Base-by-base conservation (phyloP, 1,140 invertebrate genomes). In the Subanguina moxae region DNA sequence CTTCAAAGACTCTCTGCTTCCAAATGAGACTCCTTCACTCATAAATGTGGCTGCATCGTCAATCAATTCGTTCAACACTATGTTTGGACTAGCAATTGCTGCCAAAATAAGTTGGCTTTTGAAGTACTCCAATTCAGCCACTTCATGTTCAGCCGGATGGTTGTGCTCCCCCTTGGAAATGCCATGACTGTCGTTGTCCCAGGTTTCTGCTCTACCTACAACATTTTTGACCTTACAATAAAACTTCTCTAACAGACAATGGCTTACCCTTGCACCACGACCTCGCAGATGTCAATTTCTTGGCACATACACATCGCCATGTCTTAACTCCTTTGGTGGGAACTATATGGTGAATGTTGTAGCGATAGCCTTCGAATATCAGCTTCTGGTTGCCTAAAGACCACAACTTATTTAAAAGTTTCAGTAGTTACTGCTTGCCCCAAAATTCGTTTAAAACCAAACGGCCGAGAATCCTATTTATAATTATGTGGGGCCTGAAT, bases 271-370 rank as follows among this genome's bases (percentile, higher is more conserved):
- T 74, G 27, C 72, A 75, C 73, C 74, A 75, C 25, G 75, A 80
- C 46, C 75, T 43, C 9, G 66, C 64, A 52, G 67, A 69, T 13
- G 75, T 76, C 61, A 78, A 62, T 56, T 77, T 77, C 59, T 77
- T 77, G 8, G 75, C 75, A 66, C 76, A 79, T 13, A 79, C 77
- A 65, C 75, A 77, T 23, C 75, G 73, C 75, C 75, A 77, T 1
- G 75, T 77, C 32, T 79, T 75, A 9, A 75, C 75, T 32, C 75
- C 75, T 28, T 75, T 76, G 25, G 74, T 64, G 5, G 73, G 63
- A 19, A 79, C 77, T 57, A 79, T 71, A 25, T 77, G 75, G 64
- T 77, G 75, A 52, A 77, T 77, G 57, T 77, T 77, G 68, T 77
- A 77, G 5, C 75, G 77, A 43, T 78, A 77, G 13, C 75, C 75